These are phyloP conservation scores for Magallana angulata DNA, from an alignment of 1,140 invertebrate species.

Conservation along the genomic window DNA sequence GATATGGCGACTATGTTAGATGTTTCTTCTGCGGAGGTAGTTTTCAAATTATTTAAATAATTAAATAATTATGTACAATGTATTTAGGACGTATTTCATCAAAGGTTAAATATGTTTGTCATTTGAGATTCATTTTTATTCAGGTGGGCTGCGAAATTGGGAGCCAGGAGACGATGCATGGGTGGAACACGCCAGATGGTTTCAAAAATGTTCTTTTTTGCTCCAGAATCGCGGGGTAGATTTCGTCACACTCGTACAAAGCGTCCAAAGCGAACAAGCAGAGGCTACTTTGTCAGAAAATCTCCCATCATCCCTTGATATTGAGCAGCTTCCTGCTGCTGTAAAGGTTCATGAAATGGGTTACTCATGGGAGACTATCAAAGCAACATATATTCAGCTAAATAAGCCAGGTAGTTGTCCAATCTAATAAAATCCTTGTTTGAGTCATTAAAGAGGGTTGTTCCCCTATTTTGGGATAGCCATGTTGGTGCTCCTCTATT, in stretches of 20 bases:
- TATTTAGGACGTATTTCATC: not conserved
- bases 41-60: not conserved
- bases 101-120: not conserved
- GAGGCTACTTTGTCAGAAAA: not conserved
- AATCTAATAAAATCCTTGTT: not conserved
- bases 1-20: conserved; percentile 43
- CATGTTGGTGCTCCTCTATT: no score
- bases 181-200: conserved; percentile 66
- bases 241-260: not conserved
- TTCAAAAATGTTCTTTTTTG: conserved; percentile 55
- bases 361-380: not conserved
- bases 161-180: conserved; percentile 63
- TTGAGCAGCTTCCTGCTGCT: not conserved
- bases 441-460: no score
- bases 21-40: conserved; percentile 46
- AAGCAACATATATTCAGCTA: not conserved
- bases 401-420: not conserved
- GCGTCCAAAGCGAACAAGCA: not conserved
- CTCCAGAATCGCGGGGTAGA: not conserved
- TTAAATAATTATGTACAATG: not conserved
- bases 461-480: no score
- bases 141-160: conserved; percentile 64
- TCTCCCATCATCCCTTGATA: not conserved
- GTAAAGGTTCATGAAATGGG: not conserved
- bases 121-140: conserved; percentile 57